Percentiles rank a stretch among this genome's conserved stretches.
Evolutionary conservation across 2,888 invertebrate genomes (phyloP).

Genomic region (Cremastinae sp.): DNA sequence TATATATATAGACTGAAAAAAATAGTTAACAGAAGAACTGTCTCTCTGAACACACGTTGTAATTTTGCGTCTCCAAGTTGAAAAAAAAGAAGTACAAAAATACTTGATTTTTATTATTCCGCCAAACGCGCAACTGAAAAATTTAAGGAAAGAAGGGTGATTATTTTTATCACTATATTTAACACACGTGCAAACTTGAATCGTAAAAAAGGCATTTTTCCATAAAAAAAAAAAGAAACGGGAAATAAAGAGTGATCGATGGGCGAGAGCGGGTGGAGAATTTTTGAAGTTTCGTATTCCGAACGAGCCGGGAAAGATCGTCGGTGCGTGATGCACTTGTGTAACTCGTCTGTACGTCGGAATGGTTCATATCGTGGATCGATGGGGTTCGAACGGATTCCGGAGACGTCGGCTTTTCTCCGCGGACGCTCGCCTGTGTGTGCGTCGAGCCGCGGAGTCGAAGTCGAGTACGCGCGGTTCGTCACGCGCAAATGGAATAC

Average conservation of each 20-base stretch:
- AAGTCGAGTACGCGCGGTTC: conserved; percentile 50
- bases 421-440: not conserved
- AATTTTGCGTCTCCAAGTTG: no score
- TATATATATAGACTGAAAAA: no score
- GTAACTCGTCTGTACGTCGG: conserved; percentile 8
- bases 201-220: not conserved
- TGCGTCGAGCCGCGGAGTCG: conserved; percentile 20
- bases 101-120: no score
- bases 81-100: no score
- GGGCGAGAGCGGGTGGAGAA: no score
- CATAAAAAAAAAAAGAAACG: not conserved
- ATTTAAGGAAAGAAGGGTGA: not conserved
- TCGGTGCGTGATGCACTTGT: conserved; percentile 26
- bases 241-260: not conserved
- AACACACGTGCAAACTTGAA: not conserved
- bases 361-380: conserved; percentile 55
- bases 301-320: not conserved
- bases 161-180: not conserved
- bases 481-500: conserved; percentile 64
- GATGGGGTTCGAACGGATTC: conserved; percentile 49
- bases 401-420: conserved; percentile 17
- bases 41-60: no score
- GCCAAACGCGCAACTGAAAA: not conserved
- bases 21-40: no score
- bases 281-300: no score